Evolutionary conservation across 2,113 vertebrate species (phyloP), one percentile per base, ranked within the genome.

Genomic region (Emydocephalus ijimae): DNA sequence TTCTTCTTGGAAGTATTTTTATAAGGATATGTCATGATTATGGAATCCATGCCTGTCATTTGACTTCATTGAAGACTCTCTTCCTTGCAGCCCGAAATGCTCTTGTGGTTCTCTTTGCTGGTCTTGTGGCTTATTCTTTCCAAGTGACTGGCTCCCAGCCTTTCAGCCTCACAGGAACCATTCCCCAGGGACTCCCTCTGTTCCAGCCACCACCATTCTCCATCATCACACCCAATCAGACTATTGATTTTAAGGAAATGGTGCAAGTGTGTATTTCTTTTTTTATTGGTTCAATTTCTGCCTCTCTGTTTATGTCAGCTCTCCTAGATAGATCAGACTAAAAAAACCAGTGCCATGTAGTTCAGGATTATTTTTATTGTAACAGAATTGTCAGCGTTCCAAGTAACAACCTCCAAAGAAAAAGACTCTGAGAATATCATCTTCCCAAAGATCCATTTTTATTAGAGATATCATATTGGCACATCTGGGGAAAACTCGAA

Each of bases 151-250:
- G 98, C 45, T 95, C 92, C 29, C 97, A 98, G 3, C 96, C 98
- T 0, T 98, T 99, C 81, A 96, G 98, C 0, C 98, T 99, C 56
- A 99, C 99, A 0, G 99, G 99, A 29, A 95, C 98, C 94, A 98
- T 98, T 0, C 95, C 98, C 1, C 85, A 23, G 81, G 99, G 99
- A 1, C 98, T 99, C 34, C 99, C 99, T 0, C 88, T 97, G 0
- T 97, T 99, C 93, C 96, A 0, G 9, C 93, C 87, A 0, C 99
- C 99, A 0, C 95, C 90, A 39, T 99, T 99, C 95, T 98, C 98
- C 0, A 94, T 98, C 96, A 96, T 94, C 29, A 95, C 74, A 0
- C 94, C 96, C 96, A 99, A 99, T 0, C 96, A 98, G 93, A 99
- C 99, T 0, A 0, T 97, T 0, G 92, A 98, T n/a, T 99, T 99